These are phyloP conservation scores for Theocolax elegans DNA, from an alignment of 1,140 invertebrate species.

Conservation along the genomic window DNA sequence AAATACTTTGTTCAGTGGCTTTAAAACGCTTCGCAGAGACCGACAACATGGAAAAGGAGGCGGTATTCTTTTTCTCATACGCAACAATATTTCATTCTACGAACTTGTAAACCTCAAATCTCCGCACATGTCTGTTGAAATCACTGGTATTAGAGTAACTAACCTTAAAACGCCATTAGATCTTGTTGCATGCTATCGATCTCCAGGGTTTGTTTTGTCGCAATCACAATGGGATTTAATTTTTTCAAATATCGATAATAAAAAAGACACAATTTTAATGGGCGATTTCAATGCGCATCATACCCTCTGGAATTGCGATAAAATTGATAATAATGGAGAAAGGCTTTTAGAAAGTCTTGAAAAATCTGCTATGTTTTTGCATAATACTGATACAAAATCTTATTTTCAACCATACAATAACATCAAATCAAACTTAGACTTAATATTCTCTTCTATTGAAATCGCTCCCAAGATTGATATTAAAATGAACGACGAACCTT, in stretches of 20 bases:
- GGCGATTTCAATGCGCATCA: neutral
- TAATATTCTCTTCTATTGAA: slow-evolving; percentile 41
- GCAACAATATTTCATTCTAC: neutral
- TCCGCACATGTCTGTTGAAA: neutral
- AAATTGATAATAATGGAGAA: neutral
- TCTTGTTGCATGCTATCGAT: slow-evolving; percentile 1
- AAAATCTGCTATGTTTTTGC: neutral
- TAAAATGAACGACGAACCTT: slow-evolving; percentile 47
- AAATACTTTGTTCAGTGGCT: too few relatives aligned
- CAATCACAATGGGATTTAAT: neutral
- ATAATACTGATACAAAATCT: neutral
- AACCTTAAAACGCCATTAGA: neutral
- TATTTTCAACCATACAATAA: neutral
- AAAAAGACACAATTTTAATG: neutral
- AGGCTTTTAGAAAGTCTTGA: neutral
- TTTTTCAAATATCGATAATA: neutral
- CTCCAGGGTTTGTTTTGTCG: neutral
- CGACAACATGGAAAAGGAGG: too few relatives aligned
- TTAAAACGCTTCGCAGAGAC: too few relatives aligned
- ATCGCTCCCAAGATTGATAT: slow-evolving; percentile 46
- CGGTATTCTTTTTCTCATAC: neutral
- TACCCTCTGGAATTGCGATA: neutral
- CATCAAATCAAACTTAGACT: slow-evolving; percentile 16
- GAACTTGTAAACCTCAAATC: neutral
- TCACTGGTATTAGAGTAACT: neutral